These are phyloP conservation scores for Rhodophaea formosa DNA, from an alignment of 2,888 invertebrate species.

Conservation along the genomic window DNA sequence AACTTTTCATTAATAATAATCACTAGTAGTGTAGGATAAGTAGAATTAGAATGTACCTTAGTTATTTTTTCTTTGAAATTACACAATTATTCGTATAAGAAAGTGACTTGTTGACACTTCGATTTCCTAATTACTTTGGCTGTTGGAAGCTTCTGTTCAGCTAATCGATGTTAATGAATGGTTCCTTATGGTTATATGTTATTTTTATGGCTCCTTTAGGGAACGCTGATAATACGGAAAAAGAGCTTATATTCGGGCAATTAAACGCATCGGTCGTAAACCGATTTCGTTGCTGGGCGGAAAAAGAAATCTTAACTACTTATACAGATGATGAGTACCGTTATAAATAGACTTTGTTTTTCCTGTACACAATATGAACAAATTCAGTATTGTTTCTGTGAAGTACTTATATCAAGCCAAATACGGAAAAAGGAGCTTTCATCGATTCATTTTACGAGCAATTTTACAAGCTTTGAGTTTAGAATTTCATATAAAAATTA, in stretches of 20 bases:
- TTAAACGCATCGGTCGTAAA: neutral
- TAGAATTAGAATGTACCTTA: too few species aligned
- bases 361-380: too few species aligned
- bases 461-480: too few species aligned
- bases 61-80: too few species aligned
- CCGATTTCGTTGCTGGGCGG: neutral
- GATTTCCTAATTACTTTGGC: neutral
- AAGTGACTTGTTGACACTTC: neutral
- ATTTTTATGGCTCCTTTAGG: neutral
- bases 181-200: neutral
- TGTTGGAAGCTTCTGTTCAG: neutral
- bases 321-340: neutral
- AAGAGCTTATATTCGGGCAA: neutral
- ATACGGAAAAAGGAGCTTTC: too few species aligned
- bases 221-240: neutral
- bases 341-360: too few species aligned
- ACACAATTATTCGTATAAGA: neutral
- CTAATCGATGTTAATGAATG: neutral
- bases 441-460: too few species aligned
- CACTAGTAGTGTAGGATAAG: too few species aligned
- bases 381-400: too few species aligned
- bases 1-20: too few species aligned
- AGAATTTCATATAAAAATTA: too few species aligned
- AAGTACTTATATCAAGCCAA: too few species aligned
- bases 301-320: neutral